A percentile compares a stretch with the other conserved stretches of the same genome.
Evolutionary conservation across 2,888 invertebrate genomes (phyloP).

Genomic region (Pyrrhia umbra): DNA sequence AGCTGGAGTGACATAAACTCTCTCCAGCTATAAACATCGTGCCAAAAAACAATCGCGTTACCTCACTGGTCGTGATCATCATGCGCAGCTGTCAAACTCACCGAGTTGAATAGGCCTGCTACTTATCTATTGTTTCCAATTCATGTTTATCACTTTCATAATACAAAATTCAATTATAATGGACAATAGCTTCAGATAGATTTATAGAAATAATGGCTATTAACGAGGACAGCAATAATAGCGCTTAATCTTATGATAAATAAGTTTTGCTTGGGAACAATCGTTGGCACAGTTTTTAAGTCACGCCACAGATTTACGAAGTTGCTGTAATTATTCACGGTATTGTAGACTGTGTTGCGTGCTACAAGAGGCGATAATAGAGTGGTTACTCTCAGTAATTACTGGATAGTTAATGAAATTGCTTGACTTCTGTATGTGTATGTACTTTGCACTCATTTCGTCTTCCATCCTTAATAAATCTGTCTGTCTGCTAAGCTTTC

Average conservation of each 20-base stretch:
- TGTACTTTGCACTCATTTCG: constrained; percentile 3
- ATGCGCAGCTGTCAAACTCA: constrained; percentile 28
- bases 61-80: constrained; percentile 43
- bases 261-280: constrained; percentile 56
- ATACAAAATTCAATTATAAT: constrained; percentile 59
- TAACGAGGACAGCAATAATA: constrained; percentile 54
- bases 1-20: constrained; percentile 11
- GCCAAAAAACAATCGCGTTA: constrained; percentile 36
- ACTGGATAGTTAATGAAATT: constrained; percentile 25
- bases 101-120: constrained; percentile 14
- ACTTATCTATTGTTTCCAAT: constrained; percentile 32
- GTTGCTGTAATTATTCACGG: constrained; percentile 12
- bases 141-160: constrained; percentile 47
- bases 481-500: too few relatives aligned
- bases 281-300: constrained; percentile 56
- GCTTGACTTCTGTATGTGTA: constrained; percentile 4
- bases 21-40: constrained; percentile 19
- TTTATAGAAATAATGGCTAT: constrained; percentile 50
- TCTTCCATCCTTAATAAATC: too few relatives aligned
- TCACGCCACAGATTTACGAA: constrained; percentile 50
- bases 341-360: constrained; percentile 30
- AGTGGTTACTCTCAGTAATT: constrained; percentile 13
- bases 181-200: constrained; percentile 50
- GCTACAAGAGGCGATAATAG: constrained; percentile 33
- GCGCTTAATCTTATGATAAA: constrained; percentile 52